Evolutionary conservation across 37 sponge, comb jelly and placozoan genomes (phyloP).

Genomic region (Amphimedon queenslandica): DNA sequence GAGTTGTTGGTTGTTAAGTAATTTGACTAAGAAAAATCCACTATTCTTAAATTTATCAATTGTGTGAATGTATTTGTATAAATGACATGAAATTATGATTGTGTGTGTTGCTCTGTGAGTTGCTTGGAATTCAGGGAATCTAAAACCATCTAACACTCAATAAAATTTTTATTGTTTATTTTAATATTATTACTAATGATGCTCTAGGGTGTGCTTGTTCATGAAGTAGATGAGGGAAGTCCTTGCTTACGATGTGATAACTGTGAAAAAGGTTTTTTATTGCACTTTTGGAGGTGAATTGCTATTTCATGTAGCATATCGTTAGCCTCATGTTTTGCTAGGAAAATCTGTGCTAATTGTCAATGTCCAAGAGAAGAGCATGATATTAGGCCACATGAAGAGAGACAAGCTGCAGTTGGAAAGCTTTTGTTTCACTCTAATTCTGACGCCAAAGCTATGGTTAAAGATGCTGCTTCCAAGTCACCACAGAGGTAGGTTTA

Average conservation of each 20-base stretch:
- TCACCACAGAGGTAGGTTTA: constrained; percentile 27
- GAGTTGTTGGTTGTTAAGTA: background rate
- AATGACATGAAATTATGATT: too few relatives aligned
- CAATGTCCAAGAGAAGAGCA: constrained; percentile 76
- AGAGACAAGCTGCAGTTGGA: constrained; percentile 17
- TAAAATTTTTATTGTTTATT: too few relatives aligned
- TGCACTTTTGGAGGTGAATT: constrained; percentile 95
- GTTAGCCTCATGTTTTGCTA: background rate
- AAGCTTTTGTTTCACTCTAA: constrained; percentile 45
- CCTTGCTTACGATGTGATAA: constrained; percentile 80
- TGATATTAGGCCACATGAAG: constrained; percentile 43
- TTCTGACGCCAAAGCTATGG: constrained; percentile 32
- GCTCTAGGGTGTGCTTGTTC: constrained; percentile 82
- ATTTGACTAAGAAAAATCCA: too few relatives aligned
- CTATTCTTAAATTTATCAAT: too few relatives aligned
- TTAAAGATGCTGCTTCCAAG: background rate
- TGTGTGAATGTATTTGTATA: too few relatives aligned
- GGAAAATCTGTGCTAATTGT: constrained; percentile 85
- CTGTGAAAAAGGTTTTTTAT: constrained; percentile 80
- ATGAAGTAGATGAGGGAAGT: constrained; percentile 90
- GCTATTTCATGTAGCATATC: background rate
- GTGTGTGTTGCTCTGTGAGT: too few relatives aligned
- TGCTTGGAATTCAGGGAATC: too few relatives aligned
- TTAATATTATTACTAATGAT: too few relatives aligned
- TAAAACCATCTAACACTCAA: too few relatives aligned